These are phyloP conservation scores for Capreolus pygargus DNA, from an alignment of 2,113 vertebrate genomes.

Conservation along the genomic window DNA sequence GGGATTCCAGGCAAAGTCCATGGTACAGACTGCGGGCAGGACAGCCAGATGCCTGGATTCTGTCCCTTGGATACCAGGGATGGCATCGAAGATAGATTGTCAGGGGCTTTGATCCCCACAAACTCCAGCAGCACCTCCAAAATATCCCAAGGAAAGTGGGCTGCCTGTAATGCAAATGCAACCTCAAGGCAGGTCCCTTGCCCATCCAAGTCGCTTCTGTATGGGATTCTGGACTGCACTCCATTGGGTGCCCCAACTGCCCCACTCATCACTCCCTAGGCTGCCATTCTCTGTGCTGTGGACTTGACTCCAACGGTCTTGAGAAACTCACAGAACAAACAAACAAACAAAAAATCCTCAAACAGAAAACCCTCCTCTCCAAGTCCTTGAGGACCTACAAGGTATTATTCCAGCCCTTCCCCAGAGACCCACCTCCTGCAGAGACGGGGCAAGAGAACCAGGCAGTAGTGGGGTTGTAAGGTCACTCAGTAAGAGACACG, in stretches of 20 bases:
- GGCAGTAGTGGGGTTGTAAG: too few relatives aligned
- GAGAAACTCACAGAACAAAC: background rate
- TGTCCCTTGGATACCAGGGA: background rate
- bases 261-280: background rate
- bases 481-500: background rate
- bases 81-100: background rate
- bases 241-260: background rate
- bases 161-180: background rate
- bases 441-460: background rate
- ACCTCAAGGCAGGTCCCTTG: background rate
- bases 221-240: background rate
- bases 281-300: background rate
- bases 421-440: background rate
- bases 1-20: constrained; percentile 36
- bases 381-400: background rate
- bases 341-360: background rate
- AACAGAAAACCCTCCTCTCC: background rate
- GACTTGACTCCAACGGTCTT: background rate
- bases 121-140: background rate
- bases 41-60: constrained; percentile 20
- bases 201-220: background rate
- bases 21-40: background rate
- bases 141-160: background rate
- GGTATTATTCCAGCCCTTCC: background rate
- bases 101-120: background rate